Base-by-base conservation (phyloP, 2,888 invertebrate species). In the Drepanosiphum platanoidis region DNA sequence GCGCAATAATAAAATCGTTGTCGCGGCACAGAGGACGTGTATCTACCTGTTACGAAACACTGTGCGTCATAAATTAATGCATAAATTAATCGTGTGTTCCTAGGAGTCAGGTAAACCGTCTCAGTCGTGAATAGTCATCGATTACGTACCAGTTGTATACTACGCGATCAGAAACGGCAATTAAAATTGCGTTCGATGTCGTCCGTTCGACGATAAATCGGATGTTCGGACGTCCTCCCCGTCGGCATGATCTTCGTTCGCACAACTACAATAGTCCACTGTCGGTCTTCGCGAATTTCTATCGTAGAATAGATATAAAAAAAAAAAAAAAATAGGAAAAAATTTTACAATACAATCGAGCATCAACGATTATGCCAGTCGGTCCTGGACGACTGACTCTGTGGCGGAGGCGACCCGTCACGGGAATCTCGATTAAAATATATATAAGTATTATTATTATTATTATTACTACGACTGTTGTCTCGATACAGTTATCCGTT, bases 361-460 rank as follows among this genome's bases (percentile, higher is more conserved):
- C 3, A 27, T 3, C 27, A 1, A 11, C 27, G 64, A 64, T 27
- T 0, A 46, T 13, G 30, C n/a, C 64, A 11, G 27, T 13, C 64
- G 27, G 64, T 27, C 30, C 52, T 52, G 52, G 64, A 13, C 30
- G 64, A 27, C 64, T 9, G 13, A 3, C 11, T 3, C 64, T 27
- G 13, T 11, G 11, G 64, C 30, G 27, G 64, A 27, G 64, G n/a
- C n/a, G 27, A 13, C 30, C 64, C 64, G 64, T 64, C 64, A 64
- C 64, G 64, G 64, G 64, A 64, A 64, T 30, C 64, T 27, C 64
- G 64, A 64, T 64, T 27, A 64, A 64, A 64, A 64, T 64, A 64
- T 52, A 52, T 52, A 18, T 52, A 2, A 18, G 1, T 52, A 22
- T 52, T 22, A 7, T 52, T 52, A 7, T 52, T 52, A 22, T 3